A percentile compares a stretch with the other conserved stretches of the same genome.
Evolutionary conservation across 2,113 vertebrate species (phyloP).

Genomic region (Oxyura jamaicensis): DNA sequence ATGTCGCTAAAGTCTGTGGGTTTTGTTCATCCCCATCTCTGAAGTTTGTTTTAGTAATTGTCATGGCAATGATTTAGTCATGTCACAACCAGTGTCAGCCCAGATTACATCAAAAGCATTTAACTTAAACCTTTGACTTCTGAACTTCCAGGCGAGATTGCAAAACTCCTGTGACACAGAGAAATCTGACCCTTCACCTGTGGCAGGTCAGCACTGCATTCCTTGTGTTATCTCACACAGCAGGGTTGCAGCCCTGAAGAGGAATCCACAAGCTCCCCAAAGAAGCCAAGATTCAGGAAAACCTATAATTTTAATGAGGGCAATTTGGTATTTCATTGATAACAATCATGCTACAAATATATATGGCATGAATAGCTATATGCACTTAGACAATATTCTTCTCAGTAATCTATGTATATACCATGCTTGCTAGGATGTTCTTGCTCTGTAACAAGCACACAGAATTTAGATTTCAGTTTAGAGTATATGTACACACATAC

Average conservation of each 20-base stretch:
- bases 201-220: not conserved
- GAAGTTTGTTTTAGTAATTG: not conserved
- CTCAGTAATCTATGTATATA: not conserved
- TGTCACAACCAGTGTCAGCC: not conserved
- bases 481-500: not conserved
- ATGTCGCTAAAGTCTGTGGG: not conserved
- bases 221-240: not conserved
- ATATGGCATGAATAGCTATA: not conserved
- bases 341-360: not conserved
- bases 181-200: not conserved
- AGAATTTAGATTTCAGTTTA: not conserved
- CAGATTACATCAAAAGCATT: not conserved
- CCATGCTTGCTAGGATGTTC: not conserved
- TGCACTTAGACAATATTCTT: not conserved
- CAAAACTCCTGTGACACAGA: not conserved
- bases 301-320: not conserved
- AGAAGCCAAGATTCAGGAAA: not conserved
- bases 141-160: not conserved
- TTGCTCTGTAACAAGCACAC: not conserved
- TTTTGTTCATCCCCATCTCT: not conserved
- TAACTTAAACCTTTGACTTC: not conserved
- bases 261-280: not conserved
- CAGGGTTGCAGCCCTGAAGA: not conserved
- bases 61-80: not conserved
- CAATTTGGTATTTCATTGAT: not conserved